Base-by-base conservation (phyloP, 2,888 invertebrate genomes). In the Belgica antarctica region DNA sequence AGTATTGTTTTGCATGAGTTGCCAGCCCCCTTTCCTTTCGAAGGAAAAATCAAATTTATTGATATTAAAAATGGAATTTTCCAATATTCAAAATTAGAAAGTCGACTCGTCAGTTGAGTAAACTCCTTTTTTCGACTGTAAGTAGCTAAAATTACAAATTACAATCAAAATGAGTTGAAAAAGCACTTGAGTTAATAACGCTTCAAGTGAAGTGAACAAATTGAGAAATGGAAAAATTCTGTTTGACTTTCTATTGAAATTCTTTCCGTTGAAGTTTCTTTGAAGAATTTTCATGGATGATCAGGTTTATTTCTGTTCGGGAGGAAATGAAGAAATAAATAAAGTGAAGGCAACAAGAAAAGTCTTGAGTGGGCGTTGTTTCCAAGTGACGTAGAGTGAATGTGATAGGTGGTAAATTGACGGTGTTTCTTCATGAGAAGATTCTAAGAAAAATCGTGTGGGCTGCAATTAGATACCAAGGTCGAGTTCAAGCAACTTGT, bases 101-200 rank as follows among this genome's bases (percentile, higher is more conserved):
- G 41, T n/a, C 15, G 41, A 41, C 10, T 41, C 4, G 41, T 41
- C 41, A 41, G 12, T 41, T 41, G 41, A 41, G 3, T 12, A 12
- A 41, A 52, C 52, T 52, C 52, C 22, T 22, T 52, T n/a, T n/a
- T 17, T 52, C 22, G 12, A 52, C 4, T 17, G 52, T n/a, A 52
- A 52, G 22, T 52, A 22, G 52, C 52, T 52, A 2, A 22, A 22
- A 12, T 52, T 52, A 22, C 2, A 22, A 22, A 52, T 19, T 52
- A 19, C 52, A 52, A 3, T 12, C 12, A 22, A 22, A 52, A 3
- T 3, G 52, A 52, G 22, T 22, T 52, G 22, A 12, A 41, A 52
- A 22, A 52, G 52, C 52, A 52, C 52, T 41, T 41, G 41, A 41
- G 41, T 41, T 41, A 41, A 41, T 41, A 41, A n/a, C 12, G 41